Base-by-base conservation (phyloP, 2,888 invertebrate species). In the Andrena flavipes region DNA sequence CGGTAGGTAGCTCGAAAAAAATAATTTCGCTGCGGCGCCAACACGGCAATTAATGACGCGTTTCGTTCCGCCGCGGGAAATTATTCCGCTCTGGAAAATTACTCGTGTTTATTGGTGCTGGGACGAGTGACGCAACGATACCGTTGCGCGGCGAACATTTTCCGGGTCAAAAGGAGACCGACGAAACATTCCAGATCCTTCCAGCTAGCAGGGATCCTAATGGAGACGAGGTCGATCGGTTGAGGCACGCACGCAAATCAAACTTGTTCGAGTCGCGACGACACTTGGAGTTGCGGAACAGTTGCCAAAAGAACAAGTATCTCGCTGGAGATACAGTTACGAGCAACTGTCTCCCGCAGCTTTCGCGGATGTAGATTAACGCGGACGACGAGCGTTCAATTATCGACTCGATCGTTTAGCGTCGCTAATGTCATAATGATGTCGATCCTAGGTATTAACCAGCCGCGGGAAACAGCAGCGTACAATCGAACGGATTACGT, bases 401-500 rank as follows among this genome's bases (percentile, higher is more conserved):
- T 81, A 70, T 51, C 60, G 29, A 68, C 20, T 60, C 80, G 49
- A 16, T 48, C 51, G 42, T 49, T 75, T 76, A 64, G 23, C 64
- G 63, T 49, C 56, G 73, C 42, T 70, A 77, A 78, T 75, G 54
- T 76, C 67, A 60, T 69, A 77, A 73, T 72, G 63, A 70, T 72
- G 64, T 68, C 63, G 42, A 63, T 71, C 48, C 59, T 26, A 65
- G 70, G 7, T 54, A 64, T 76, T 71, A 84, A 63, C 54, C 54
- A 54, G n/a, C 56, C 35, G 54, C 30, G 68, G 54, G 64, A 72
- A 64, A 56, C 42, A n/a, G 64, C 48, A 51, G 48, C 72, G 65
- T 69, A 60, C 59, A 79, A 82, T 71, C 72, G 64, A 71, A 69
- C 71, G 64, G 56, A 74, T 76, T 70, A 70, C 72, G 76, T 83